Percentiles rank a stretch among this genome's conserved stretches.
Evolutionary conservation across 1,140 invertebrate species (phyloP).

Genomic region (Bombus polaris): DNA sequence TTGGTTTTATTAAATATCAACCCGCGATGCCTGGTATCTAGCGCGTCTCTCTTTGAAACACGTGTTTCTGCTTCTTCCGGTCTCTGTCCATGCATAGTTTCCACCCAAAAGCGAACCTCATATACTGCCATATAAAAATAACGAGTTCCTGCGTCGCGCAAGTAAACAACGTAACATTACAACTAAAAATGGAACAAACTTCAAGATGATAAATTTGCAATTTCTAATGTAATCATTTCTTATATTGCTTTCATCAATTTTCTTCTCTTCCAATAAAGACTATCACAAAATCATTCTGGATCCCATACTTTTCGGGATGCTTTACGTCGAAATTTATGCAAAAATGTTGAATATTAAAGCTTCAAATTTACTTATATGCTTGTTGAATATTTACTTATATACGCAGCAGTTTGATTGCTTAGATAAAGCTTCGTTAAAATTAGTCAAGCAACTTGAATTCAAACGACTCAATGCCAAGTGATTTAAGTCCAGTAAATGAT

Average conservation of each 20-base stretch:
- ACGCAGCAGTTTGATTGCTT: too few relatives aligned
- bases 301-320: not conserved
- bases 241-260: too few relatives aligned
- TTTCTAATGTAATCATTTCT: too few relatives aligned
- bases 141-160: not conserved
- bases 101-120: not conserved
- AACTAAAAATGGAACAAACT: not conserved
- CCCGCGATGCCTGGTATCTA: not conserved
- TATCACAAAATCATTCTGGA: too few relatives aligned
- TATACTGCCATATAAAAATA: not conserved
- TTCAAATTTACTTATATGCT: too few relatives aligned
- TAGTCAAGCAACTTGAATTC: not conserved
- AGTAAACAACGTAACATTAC: not conserved
- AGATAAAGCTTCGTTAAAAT: not conserved
- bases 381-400: too few relatives aligned
- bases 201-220: too few relatives aligned
- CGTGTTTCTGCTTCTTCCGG: not conserved
- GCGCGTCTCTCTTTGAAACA: conserved; percentile 16
- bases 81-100: not conserved
- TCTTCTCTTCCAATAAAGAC: too few relatives aligned
- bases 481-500: not conserved
- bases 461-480: not conserved
- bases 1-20: conserved; percentile 35
- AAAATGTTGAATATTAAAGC: not conserved
- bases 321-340: not conserved